A percentile compares a stretch with the other conserved stretches of the same genome.
These are phyloP conservation scores for Epinephelus moara DNA, from an alignment of 2,113 vertebrate species.

Conservation along the genomic window DNA sequence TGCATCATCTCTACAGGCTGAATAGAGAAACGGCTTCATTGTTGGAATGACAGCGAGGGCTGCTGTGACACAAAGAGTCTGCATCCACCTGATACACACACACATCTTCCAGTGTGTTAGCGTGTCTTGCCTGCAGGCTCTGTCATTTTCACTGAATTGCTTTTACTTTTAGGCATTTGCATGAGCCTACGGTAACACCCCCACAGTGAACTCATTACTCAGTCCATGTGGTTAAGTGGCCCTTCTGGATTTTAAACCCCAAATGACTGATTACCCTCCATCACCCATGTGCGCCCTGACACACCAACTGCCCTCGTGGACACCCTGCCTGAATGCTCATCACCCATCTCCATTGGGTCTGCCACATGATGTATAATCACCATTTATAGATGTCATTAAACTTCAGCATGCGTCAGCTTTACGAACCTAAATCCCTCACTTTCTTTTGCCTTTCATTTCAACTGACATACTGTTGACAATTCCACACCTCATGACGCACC, in stretches of 20 bases:
- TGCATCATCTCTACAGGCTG: constrained; percentile 8
- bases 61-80: constrained; percentile 37
- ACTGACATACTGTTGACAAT: neutral
- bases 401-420: neutral
- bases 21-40: constrained; percentile 33
- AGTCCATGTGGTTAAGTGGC: constrained; percentile 33
- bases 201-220: constrained; percentile 44
- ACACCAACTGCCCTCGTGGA: neutral
- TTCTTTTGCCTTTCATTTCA: neutral
- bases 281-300: constrained; percentile 4
- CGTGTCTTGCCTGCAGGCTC: constrained; percentile 22
- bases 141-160: constrained; percentile 39
- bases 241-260: constrained; percentile 24
- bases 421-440: neutral
- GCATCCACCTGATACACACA: constrained; percentile 35
- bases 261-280: constrained; percentile 33
- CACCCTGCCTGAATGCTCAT: neutral
- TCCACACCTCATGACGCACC: neutral
- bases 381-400: neutral
- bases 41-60: constrained; percentile 8
- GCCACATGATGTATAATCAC: neutral
- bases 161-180: constrained; percentile 45
- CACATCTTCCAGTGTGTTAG: constrained; percentile 21
- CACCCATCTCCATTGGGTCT: neutral
- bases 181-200: constrained; percentile 11